These are phyloP conservation scores for Bombylius discolor DNA, from an alignment of 2,888 invertebrate genomes.

Conservation along the genomic window DNA sequence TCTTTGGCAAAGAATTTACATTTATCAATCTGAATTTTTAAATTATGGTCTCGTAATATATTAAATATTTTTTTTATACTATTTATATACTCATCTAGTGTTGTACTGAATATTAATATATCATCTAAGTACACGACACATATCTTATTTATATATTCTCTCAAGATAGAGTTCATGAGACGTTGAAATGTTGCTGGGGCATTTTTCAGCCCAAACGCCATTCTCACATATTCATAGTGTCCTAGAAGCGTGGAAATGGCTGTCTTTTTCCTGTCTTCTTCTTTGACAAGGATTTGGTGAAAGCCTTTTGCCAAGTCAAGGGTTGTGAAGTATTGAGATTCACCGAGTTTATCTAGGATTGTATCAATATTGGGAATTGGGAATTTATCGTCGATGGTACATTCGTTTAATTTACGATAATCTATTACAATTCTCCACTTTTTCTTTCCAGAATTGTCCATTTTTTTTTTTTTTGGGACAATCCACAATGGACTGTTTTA, in stretches of 20 bases:
- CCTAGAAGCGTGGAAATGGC: constrained; percentile 14
- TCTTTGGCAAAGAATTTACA: too few species aligned
- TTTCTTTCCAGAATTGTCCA: constrained; percentile 10
- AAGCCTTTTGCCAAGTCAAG: constrained; percentile 18
- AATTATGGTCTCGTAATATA: too few species aligned
- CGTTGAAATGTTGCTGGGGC: constrained; percentile 9
- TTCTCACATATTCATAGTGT: constrained; percentile 10
- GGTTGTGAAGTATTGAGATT: constrained; percentile 9
- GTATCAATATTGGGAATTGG: constrained; percentile 14
- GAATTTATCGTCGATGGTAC: constrained; percentile 10
- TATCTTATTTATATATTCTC: neutral
- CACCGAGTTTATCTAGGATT: constrained; percentile 17
- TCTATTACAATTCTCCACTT: constrained; percentile 12
- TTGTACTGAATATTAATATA: neutral
- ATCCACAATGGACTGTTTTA: constrained; percentile 20
- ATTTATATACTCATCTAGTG: neutral
- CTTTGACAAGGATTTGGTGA: constrained; percentile 12
- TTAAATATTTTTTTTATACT: neutral
- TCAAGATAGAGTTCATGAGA: constrained; percentile 7
- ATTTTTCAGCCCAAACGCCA: constrained; percentile 11
- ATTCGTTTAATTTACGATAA: constrained; percentile 10
- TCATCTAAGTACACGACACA: neutral
- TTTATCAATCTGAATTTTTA: too few species aligned
- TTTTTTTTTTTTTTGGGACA: constrained; percentile 22
- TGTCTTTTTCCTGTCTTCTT: constrained; percentile 15